phyloP scores from a whole-genome alignment of 2,888 invertebrate species.

The Allygus modestus region DNA sequence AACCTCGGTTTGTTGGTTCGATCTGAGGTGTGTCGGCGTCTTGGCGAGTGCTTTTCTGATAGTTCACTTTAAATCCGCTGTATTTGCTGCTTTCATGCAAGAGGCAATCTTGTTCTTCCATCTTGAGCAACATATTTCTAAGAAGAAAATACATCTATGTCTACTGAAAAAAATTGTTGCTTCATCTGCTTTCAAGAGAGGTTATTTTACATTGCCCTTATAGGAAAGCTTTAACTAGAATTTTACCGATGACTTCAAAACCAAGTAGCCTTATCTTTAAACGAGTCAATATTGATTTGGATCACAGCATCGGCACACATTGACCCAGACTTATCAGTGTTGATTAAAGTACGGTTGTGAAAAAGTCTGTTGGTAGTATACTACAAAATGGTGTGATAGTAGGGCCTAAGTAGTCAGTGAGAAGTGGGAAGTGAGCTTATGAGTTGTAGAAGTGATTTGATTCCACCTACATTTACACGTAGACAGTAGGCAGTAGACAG shows the following conservation, averaged over 20 bases:
- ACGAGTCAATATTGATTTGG: slow-evolving; percentile 24
- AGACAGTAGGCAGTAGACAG: slow-evolving; percentile 11
- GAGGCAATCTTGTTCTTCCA: too few relatives aligned
- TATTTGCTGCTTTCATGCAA: too few relatives aligned
- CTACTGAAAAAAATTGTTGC: too few relatives aligned
- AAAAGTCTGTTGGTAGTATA: neutral
- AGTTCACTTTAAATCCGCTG: too few relatives aligned
- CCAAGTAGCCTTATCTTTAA: neutral
- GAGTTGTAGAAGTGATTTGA: neutral
- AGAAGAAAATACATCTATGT: too few relatives aligned
- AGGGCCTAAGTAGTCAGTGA: neutral
- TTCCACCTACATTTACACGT: slow-evolving; percentile 5
- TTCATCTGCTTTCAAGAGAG: too few relatives aligned
- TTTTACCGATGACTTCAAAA: neutral
- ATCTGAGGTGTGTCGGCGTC: too few relatives aligned
- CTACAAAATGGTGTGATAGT: neutral
- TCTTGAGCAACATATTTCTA: too few relatives aligned
- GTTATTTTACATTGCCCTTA: too few relatives aligned
- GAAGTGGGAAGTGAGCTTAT: neutral
- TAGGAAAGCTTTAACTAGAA: too few relatives aligned
- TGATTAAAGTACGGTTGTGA: neutral
- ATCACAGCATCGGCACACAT: neutral
- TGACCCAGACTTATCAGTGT: slow-evolving; percentile 33
- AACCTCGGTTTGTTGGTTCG: too few relatives aligned
- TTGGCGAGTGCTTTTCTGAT: too few relatives aligned